A percentile compares a stretch with the other conserved stretches of the same genome.
These are phyloP conservation scores for Myotis vivesi DNA, from an alignment of 2,797 vertebrate genomes.

Conservation along the genomic window DNA sequence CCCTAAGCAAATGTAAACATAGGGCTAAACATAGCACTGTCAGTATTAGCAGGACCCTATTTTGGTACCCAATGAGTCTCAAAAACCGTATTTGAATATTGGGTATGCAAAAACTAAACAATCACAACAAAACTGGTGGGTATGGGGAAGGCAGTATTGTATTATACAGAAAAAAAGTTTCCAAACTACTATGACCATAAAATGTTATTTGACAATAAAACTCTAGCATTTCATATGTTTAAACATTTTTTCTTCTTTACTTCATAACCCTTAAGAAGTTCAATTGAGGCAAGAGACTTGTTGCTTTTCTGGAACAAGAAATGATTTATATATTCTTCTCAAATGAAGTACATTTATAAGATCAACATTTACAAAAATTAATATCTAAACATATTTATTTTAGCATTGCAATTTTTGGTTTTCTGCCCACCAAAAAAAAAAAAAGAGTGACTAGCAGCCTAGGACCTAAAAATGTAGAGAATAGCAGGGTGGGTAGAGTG, in stretches of 20 bases:
- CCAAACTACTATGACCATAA: background rate
- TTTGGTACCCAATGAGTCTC: background rate
- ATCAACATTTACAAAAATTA: background rate
- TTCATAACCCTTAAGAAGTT: background rate
- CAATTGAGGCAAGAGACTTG: background rate
- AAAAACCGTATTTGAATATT: background rate
- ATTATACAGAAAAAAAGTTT: conserved; percentile 22
- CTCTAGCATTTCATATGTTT: conserved; percentile 7
- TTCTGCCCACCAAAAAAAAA: background rate
- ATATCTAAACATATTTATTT: conserved; percentile 15
- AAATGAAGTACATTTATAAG: background rate
- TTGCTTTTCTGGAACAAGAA: conserved; percentile 14
- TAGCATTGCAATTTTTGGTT: background rate
- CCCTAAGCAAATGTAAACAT: background rate
- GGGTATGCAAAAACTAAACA: background rate
- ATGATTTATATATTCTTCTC: background rate
- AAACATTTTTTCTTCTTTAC: background rate
- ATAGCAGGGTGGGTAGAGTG: background rate
- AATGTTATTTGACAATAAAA: background rate
- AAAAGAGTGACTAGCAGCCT: background rate
- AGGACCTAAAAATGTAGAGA: background rate
- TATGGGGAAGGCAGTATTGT: background rate
- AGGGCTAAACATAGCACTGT: background rate
- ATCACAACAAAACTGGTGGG: background rate
- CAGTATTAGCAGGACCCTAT: background rate